Conservation (phyloP, 2,797 vertebrate species). For the Arrhamphus sclerolepis region DNA sequence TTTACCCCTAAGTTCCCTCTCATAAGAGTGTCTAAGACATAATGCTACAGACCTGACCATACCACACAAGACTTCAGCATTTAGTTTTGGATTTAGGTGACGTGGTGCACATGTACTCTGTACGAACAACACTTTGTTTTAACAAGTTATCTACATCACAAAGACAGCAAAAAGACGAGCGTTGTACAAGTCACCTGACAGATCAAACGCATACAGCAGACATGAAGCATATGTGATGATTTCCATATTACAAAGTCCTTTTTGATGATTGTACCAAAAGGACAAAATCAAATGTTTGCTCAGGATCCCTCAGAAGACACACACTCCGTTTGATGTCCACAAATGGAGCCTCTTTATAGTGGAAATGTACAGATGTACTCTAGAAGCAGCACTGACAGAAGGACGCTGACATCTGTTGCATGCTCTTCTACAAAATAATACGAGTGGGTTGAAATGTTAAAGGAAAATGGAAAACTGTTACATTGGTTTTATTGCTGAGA, state of each 20-base stretch:
- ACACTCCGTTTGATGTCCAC: conserved; percentile 58
- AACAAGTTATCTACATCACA: too few species aligned
- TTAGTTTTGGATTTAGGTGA: too few species aligned
- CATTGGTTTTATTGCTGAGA: background rate
- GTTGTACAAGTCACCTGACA: conserved; percentile 31
- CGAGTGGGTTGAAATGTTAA: background rate
- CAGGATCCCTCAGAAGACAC: conserved; percentile 48
- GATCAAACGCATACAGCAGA: conserved; percentile 54
- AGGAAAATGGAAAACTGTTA: background rate
- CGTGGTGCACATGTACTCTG: too few species aligned
- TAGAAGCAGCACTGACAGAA: conserved; percentile 31
- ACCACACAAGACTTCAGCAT: too few species aligned
- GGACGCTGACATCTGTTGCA: conserved; percentile 26
- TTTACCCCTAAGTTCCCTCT: background rate
- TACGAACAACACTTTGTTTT: too few species aligned
- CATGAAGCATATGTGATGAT: conserved; percentile 61
- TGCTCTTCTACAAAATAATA: conserved; percentile 38
- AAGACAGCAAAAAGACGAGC: background rate
- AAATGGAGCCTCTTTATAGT: conserved; percentile 68
- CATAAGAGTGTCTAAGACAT: too few species aligned
- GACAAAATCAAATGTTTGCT: conserved; percentile 55
- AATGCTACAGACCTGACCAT: too few species aligned
- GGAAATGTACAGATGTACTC: conserved; percentile 69
- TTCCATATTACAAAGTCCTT: conserved; percentile 65
- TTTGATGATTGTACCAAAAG: conserved; percentile 61